Conservation (phyloP, 2,113 vertebrate species). For the Alexandromys fortis region DNA sequence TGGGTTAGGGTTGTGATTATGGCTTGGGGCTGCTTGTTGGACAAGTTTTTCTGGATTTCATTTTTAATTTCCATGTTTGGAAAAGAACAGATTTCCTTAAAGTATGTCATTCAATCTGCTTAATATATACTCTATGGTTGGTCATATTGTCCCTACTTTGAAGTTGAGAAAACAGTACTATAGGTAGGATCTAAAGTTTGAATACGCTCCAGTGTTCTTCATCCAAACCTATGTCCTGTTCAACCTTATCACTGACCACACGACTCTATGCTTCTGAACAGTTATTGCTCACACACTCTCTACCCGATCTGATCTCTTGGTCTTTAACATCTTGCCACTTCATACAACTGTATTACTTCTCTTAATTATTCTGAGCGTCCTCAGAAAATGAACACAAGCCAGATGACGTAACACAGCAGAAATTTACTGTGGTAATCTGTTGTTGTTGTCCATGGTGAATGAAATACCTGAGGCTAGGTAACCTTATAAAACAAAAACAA, state of each 20-base stretch:
- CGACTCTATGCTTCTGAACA: background rate
- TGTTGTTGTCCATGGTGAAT: background rate
- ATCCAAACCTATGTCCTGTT: background rate
- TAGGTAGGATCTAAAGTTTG: background rate
- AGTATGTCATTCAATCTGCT: background rate
- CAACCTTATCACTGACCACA: background rate
- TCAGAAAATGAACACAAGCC: background rate
- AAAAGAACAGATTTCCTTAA: conserved; percentile 31
- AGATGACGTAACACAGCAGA: background rate
- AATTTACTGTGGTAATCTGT: background rate
- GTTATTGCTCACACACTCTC: background rate
- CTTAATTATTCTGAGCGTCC: background rate
- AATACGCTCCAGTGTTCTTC: background rate
- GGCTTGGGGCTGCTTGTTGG: background rate
- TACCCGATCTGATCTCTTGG: background rate
- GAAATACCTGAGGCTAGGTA: background rate
- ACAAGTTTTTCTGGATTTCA: conserved; percentile 31
- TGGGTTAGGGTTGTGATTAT: background rate
- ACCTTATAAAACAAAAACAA: background rate
- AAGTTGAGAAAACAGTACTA: background rate
- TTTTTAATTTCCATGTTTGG: conserved; percentile 23
- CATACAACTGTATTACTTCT: background rate
- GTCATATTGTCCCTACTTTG: background rate
- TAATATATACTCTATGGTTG: background rate
- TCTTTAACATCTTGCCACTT: background rate